Conservation (phyloP, 2,888 invertebrate species). For the Aleiodes testaceus region DNA sequence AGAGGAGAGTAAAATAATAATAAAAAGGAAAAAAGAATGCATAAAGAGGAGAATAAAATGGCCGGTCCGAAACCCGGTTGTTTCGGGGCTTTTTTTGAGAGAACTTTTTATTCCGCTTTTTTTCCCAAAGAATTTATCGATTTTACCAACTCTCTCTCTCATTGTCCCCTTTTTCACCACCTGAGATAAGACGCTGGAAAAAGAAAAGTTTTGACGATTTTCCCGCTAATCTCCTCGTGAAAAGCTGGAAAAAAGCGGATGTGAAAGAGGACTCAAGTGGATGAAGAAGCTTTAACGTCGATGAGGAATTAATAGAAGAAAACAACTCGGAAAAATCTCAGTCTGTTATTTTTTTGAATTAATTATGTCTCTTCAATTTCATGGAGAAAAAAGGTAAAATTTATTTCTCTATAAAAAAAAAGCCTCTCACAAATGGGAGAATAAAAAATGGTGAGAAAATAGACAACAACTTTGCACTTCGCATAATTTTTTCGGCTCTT, state of each 20-base stretch:
- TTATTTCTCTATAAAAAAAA: constrained; percentile 43
- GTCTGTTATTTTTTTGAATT: constrained; percentile 68
- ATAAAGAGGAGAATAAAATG: constrained; percentile 1
- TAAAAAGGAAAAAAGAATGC: not conserved
- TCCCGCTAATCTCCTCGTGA: constrained; percentile 46
- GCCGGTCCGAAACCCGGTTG: not conserved
- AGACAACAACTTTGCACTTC: constrained; percentile 6
- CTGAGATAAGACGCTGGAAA: constrained; percentile 1
- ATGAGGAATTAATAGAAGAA: constrained; percentile 32
- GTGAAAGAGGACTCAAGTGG: constrained; percentile 30
- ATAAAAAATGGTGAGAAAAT: constrained; percentile 27
- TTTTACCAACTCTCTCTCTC: too few species aligned
- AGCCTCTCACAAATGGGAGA: constrained; percentile 35
- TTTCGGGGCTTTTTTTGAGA: too few species aligned
- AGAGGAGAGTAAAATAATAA: not conserved
- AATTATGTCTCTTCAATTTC: constrained; percentile 9
- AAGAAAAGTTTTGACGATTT: constrained; percentile 34
- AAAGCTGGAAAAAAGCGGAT: constrained; percentile 23
- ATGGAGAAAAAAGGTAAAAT: not conserved
- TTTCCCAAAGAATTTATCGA: too few species aligned
- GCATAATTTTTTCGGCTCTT: constrained; percentile 3
- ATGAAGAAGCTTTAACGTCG: constrained; percentile 31
- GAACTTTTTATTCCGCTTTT: too few species aligned
- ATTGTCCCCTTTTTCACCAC: too few species aligned
- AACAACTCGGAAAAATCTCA: constrained; percentile 56